Percentiles rank a stretch among this genome's conserved stretches.
Conservation (phyloP, 2,113 vertebrate genomes). For the Cricetomys ansorgei region DNA sequence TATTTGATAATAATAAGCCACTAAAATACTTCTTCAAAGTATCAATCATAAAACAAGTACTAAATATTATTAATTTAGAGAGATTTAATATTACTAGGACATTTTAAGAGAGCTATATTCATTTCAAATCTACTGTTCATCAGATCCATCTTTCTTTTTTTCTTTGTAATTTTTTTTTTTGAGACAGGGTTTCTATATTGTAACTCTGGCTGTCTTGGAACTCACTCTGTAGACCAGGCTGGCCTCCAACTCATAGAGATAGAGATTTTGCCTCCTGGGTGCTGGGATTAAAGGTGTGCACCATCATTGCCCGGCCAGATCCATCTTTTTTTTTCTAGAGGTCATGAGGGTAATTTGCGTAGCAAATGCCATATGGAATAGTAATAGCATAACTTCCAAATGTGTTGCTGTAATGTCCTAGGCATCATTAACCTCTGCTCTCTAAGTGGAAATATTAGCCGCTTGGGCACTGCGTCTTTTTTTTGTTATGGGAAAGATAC, state of each 20-base stretch:
- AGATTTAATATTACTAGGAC: slow-evolving; percentile 1
- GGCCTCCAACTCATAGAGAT: too few species aligned
- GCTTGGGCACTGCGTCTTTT: background rate
- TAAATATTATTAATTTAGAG: background rate
- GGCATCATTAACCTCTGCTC: background rate
- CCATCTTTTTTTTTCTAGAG: too few species aligned
- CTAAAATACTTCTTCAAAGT: background rate
- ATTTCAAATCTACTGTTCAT: background rate
- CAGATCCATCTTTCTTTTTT: background rate
- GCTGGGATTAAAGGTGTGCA: too few species aligned
- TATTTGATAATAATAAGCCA: background rate
- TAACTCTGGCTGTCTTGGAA: too few species aligned
- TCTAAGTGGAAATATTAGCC: background rate
- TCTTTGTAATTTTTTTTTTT: too few species aligned
- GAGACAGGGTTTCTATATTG: too few species aligned
- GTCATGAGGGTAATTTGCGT: background rate
- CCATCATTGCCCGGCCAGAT: too few species aligned
- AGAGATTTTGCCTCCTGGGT: too few species aligned
- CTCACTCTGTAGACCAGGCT: too few species aligned
- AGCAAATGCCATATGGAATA: background rate
- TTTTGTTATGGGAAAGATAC: background rate
- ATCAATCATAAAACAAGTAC: background rate
- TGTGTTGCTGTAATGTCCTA: background rate
- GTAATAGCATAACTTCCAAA: background rate
- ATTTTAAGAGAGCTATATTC: background rate